Evolutionary conservation across 2,113 vertebrate species (phyloP).

Genomic region (Acrocephalus arundinaceus): DNA sequence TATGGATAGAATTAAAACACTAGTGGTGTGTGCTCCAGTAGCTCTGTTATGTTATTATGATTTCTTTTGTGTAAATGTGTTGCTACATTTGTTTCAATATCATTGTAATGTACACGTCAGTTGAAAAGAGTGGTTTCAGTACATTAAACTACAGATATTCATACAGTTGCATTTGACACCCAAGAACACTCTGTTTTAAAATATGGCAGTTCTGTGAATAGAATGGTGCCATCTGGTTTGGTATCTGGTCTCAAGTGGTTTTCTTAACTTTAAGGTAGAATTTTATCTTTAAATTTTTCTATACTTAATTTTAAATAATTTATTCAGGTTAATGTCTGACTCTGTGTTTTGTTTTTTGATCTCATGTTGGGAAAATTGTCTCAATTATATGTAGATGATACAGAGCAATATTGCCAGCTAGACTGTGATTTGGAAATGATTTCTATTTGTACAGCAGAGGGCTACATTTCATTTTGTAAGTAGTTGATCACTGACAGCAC

Average conservation of each 20-base stretch:
- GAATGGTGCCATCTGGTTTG: neutral
- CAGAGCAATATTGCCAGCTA: neutral
- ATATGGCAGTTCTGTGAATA: neutral
- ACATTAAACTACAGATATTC: neutral
- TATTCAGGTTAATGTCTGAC: neutral
- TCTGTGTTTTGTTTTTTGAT: neutral
- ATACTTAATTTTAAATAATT: neutral
- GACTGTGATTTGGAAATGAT: neutral
- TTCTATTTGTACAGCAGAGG: slow-evolving; percentile 52
- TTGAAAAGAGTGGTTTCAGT: neutral
- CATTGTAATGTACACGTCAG: neutral
- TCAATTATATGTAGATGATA: neutral
- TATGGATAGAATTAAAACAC: neutral
- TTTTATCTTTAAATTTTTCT: neutral
- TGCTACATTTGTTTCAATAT: neutral
- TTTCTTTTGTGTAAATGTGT: neutral
- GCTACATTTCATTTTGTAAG: slow-evolving; percentile 30
- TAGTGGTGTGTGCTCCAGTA: neutral
- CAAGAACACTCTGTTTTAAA: neutral
- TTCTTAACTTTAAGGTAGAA: neutral
- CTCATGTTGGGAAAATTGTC: neutral
- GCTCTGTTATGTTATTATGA: neutral
- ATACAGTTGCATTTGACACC: neutral
- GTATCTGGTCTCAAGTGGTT: neutral
- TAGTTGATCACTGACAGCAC: neutral